Conservation (phyloP, 2,797 vertebrate species). For the Anguilla marmorata region DNA sequence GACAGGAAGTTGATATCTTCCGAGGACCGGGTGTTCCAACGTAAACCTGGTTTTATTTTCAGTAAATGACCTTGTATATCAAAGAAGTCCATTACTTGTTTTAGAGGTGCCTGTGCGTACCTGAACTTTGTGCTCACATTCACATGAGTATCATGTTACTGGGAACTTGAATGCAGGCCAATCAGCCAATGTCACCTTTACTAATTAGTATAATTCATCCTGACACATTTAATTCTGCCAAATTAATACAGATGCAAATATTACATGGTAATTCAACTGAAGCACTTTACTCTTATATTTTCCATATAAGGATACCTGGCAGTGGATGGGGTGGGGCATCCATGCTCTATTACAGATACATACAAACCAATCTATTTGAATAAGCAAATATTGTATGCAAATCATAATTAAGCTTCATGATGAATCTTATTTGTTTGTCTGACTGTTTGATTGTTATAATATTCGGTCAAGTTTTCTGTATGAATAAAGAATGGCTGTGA, state of each 20-base stretch:
- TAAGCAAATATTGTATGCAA: background rate
- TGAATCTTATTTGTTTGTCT: background rate
- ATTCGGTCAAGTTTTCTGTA: background rate
- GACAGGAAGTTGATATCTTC: background rate
- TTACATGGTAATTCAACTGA: background rate
- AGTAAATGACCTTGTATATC: background rate
- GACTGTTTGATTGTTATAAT: background rate
- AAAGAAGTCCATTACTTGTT: background rate
- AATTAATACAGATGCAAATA: slow-evolving; percentile 4
- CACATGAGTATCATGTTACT: background rate
- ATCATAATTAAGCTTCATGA: background rate
- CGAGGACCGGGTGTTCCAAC: background rate
- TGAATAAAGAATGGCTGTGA: background rate
- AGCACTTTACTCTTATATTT: background rate
- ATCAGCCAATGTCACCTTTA: slow-evolving; percentile 1
- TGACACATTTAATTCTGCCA: background rate
- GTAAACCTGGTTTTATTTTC: slow-evolving; percentile 2
- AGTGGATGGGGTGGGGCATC: background rate
- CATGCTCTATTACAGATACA: background rate
- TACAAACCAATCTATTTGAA: background rate
- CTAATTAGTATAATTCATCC: slow-evolving; percentile 12
- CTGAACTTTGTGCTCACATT: slow-evolving; percentile 16
- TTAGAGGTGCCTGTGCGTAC: background rate
- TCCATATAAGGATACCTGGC: background rate
- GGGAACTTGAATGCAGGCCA: background rate